Base-by-base conservation (phyloP, 2,888 invertebrate genomes). In the Ypsolopha sequella region DNA sequence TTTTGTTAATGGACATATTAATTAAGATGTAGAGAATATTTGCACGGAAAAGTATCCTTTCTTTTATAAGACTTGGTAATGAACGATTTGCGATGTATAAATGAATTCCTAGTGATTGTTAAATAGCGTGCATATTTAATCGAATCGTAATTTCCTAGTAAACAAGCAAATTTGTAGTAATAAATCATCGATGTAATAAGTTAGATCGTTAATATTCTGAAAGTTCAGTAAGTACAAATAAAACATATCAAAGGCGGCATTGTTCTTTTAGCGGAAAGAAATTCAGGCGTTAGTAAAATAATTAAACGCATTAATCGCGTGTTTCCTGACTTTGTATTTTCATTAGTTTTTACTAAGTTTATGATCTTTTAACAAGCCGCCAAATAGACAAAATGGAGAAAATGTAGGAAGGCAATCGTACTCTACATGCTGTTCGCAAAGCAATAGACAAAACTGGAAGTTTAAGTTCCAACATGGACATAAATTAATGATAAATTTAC, bases 1-100 rank as follows among this genome's bases (percentile, higher is more conserved):
- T 58, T 58, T 50, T 56, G 53, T 54, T 54, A 59, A 57, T 56
- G 56, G 56, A 55, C 51, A 55, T 54, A 61, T 66, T 63, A 57
- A 59, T 59, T 58, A 62, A 58, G 54, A 57, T 54, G 36, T 36
- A 36, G 38, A 14, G 36, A 6, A 13, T 14, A 13, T 33, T 46
- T 35, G 58, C 59, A 58, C 62, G 63, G 64, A 66, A 62, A 45
- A 41, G 44, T 41, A 41, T 41, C 13, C 36, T 24, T 52, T 50
- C 44, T 13, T 52, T 43, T 47, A 48, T 51, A 24, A 39, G 51
- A 55, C 45, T 52, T 51, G 52, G 52, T 58, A 55, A 57, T 56
- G 56, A 61, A 59, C 41, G 13, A 14, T 8, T 58, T 53, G 56
- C 54, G 14, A 36, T 36, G n/a, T 45, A 10, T 24, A 47, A 47